These are phyloP conservation scores for Oegoconia quadripuncta DNA, from an alignment of 2,888 invertebrate species.

Conservation along the genomic window DNA sequence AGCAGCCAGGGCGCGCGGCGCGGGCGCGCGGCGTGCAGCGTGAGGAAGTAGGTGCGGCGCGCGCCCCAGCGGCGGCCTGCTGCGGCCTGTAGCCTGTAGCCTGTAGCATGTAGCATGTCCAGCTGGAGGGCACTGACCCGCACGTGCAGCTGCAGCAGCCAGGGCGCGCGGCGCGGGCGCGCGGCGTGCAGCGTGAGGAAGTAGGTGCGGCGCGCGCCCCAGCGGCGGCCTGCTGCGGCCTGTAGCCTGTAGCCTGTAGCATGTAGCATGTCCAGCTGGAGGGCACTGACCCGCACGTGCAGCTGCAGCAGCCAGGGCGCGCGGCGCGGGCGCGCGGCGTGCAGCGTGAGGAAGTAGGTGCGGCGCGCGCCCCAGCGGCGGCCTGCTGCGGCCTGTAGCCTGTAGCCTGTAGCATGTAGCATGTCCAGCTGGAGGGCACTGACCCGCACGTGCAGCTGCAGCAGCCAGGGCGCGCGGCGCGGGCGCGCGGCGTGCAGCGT, in stretches of 20 bases:
- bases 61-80: background rate
- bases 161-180: conserved; percentile 2
- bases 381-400: too few species aligned
- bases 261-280: too few species aligned
- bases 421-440: too few species aligned
- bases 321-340: background rate
- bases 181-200: conserved; percentile 29
- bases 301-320: too few species aligned
- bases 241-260: too few species aligned
- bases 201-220: conserved; percentile 23
- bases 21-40: background rate
- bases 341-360: conserved; percentile 6
- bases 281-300: too few species aligned
- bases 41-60: too few species aligned
- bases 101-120: background rate
- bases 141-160: conserved; percentile 12
- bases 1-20: background rate
- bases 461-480: conserved; percentile 5
- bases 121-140: conserved; percentile 4
- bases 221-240: too few species aligned
- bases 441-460: too few species aligned
- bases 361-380: conserved; percentile 25
- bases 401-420: too few species aligned
- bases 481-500: background rate
- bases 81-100: too few species aligned